Percentiles rank a stretch among this genome's conserved stretches.
These are phyloP conservation scores for Gorsachius magnificus DNA, from an alignment of 2,797 vertebrate genomes.

Conservation along the genomic window DNA sequence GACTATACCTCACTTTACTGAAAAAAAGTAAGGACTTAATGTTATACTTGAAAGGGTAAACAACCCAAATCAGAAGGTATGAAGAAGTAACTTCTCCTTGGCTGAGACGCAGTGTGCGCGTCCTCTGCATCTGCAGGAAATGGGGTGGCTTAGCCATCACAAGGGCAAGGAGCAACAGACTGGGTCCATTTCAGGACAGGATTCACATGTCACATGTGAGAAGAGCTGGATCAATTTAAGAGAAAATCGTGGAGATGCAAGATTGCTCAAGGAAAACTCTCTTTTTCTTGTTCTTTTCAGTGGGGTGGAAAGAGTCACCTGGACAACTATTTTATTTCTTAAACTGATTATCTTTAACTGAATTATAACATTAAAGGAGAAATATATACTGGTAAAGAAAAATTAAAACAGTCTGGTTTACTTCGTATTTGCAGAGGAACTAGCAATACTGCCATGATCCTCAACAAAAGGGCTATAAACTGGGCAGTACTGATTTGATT, in stretches of 20 bases:
- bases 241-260: neutral
- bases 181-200: neutral
- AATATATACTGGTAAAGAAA: neutral
- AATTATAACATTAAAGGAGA: neutral
- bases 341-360: neutral
- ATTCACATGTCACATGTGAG: neutral
- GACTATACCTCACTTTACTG: neutral
- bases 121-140: neutral
- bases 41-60: neutral
- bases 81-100: neutral
- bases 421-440: neutral
- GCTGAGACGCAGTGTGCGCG: accelerated
- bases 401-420: neutral
- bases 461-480: neutral
- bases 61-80: neutral
- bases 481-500: neutral
- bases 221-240: neutral
- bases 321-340: neutral
- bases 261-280: neutral
- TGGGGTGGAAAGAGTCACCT: accelerated
- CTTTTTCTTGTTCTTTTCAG: neutral
- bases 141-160: neutral
- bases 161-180: neutral
- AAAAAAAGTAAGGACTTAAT: neutral
- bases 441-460: neutral